These are phyloP conservation scores for Notothenia coriiceps DNA, from an alignment of 2,113 vertebrate genomes.

Conservation along the genomic window DNA sequence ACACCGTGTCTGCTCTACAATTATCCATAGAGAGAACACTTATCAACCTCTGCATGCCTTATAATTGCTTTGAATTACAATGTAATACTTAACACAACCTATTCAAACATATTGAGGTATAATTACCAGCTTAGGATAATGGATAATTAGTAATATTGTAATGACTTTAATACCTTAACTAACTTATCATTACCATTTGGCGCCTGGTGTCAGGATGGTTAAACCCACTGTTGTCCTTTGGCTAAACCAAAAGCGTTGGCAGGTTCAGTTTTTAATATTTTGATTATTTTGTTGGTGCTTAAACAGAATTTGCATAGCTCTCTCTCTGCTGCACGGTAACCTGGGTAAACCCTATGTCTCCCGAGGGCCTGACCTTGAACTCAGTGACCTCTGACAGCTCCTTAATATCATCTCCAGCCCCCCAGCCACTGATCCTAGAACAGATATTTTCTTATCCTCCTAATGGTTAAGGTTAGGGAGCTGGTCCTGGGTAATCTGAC, in stretches of 20 bases:
- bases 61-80: conserved; percentile 53
- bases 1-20: conserved; percentile 59
- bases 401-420: conserved; percentile 87
- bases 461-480: conserved; percentile 82
- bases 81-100: conserved; percentile 37
- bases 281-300: conserved; percentile 8
- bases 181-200: conserved; percentile 20
- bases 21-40: conserved; percentile 66
- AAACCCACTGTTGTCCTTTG: conserved; percentile 2
- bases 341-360: conserved; percentile 74
- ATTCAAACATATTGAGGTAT: conserved; percentile 45
- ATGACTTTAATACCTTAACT: conserved; percentile 38
- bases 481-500: conserved; percentile 79
- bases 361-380: conserved; percentile 82
- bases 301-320: conserved; percentile 18
- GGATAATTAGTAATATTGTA: conserved; percentile 45
- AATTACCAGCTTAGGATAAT: conserved; percentile 52
- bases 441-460: conserved; percentile 83
- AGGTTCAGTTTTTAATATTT: conserved; percentile 8
- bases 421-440: conserved; percentile 78
- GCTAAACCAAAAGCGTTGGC: conserved; percentile 11
- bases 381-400: conserved; percentile 89
- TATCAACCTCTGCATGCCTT: conserved; percentile 40
- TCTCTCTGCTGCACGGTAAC: conserved; percentile 51
- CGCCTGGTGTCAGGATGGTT: conserved; percentile 8